These are phyloP conservation scores for Thalassophryne amazonica DNA, from an alignment of 2,797 vertebrate genomes.

Conservation along the genomic window DNA sequence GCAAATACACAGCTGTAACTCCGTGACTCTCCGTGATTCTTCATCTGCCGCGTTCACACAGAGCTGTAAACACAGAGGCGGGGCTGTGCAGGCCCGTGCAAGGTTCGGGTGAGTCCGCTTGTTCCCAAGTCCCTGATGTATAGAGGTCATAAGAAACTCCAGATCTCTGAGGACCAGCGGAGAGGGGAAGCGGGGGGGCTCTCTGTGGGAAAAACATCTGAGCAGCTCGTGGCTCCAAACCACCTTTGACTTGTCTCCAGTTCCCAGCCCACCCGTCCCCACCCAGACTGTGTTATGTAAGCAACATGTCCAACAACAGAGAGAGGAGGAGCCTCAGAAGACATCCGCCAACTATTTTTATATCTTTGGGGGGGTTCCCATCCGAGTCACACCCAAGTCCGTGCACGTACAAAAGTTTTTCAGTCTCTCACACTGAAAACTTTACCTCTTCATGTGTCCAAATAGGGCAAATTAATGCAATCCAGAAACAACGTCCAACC, in stretches of 20 bases:
- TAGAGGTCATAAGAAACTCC: constrained; percentile 21
- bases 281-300: constrained; percentile 49
- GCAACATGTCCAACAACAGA: constrained; percentile 36
- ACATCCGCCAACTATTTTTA: constrained; percentile 27
- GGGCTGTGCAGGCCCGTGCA: constrained; percentile 1
- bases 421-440: background rate
- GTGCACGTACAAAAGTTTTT: background rate
- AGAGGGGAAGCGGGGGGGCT: constrained; percentile 13
- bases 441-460: constrained; percentile 1
- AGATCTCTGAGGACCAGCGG: constrained; percentile 36
- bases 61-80: constrained; percentile 54
- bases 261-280: constrained; percentile 23
- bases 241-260: constrained; percentile 38
- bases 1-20: constrained; percentile 49
- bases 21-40: constrained; percentile 43
- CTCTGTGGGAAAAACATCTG: constrained; percentile 59
- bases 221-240: constrained; percentile 37
- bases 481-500: background rate
- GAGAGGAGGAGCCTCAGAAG: constrained; percentile 3
- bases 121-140: constrained; percentile 1
- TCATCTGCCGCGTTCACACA: constrained; percentile 59
- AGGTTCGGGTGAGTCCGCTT: constrained; percentile 2
- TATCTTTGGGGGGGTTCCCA: background rate
- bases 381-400: constrained; percentile 1
- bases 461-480: constrained; percentile 13